Evolutionary conservation across 2,888 invertebrate species (phyloP), one percentile per base, ranked within the genome.

Genomic region (Eupeodes latifasciatus): DNA sequence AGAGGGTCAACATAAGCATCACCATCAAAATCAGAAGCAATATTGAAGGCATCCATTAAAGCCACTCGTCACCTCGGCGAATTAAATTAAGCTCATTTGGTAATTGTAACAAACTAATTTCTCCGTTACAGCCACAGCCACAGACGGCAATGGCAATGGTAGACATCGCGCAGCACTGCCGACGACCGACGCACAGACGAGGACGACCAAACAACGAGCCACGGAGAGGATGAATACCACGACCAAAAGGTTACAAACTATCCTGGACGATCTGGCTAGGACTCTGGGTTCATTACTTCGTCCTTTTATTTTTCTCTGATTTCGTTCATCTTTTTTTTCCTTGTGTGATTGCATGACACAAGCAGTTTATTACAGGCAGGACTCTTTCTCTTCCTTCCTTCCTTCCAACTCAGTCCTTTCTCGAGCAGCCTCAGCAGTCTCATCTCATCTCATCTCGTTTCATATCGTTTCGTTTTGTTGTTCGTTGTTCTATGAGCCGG

Each of bases 51-150:
- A 74, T 19, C 77, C 85, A 81, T 88, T 88, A 88, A 85, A 81
- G 53, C 78, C 88, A 88, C 81, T 88, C 85, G 85, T 81, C 88
- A 81, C 88, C 77, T 78, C 55, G 78, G 69, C 66, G 74, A 88
- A 78, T 84, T 78, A 75, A 88, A 84, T 81, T 85, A 88, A 88
- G 84, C 84, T 84, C 81, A 85, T 88, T 85, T 77, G 84, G 85
- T 81, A 84, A 85, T 88, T 88, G 88, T 78, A 66, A 81, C 78
- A 88, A 88, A 88, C 85, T 88, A 74, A 85, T 85, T 88, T 88
- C 77, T 67, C 72, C 40, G 76, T 83, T 62, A 55, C 77, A 74
- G 74, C 77, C 78, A 81, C 27, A 74, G 69, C 77, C 78, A 81
- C 84, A 82, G 78, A 83, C 66, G 14, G 14, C 36, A 3, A 10